Evolutionary conservation across 2,888 invertebrate genomes (phyloP).

Genomic region (Apotomis capreana): DNA sequence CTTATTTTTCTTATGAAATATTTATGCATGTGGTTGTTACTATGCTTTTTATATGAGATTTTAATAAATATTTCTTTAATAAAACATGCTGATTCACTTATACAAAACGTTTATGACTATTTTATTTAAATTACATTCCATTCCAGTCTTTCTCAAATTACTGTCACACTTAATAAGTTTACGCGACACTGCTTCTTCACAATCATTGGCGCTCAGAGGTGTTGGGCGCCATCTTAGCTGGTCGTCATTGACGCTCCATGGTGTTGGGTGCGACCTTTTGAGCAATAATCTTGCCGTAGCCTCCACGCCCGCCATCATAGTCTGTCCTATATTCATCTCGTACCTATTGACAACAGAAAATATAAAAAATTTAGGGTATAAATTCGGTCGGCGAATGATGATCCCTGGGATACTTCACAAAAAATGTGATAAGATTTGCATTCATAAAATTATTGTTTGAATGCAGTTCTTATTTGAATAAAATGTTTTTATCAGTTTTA

Average conservation of each 20-base stretch:
- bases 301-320: constrained; percentile 97
- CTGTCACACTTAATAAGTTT: constrained; percentile 42
- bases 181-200: constrained; percentile 16
- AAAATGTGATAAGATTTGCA: too few relatives aligned
- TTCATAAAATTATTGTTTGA: too few relatives aligned
- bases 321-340: constrained; percentile 99
- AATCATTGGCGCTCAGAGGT: constrained; percentile 78
- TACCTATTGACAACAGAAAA: constrained; percentile 83
- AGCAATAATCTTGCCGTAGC: constrained; percentile 97
- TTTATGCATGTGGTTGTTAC: constrained; percentile 30
- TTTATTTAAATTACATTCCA: constrained; percentile 36
- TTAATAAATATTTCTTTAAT: constrained; percentile 40
- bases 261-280: constrained; percentile 89
- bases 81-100: constrained; percentile 34
- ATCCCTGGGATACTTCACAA: too few relatives aligned
- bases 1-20: constrained; percentile 28
- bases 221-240: constrained; percentile 85
- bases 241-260: constrained; percentile 71
- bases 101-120: constrained; percentile 20
- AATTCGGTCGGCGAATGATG: too few relatives aligned
- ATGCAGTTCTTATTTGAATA: too few relatives aligned
- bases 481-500: too few relatives aligned
- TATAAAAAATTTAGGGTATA: not conserved
- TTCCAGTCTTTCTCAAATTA: constrained; percentile 55
- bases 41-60: constrained; percentile 36